Base-by-base conservation (phyloP, 2,888 invertebrate species). In the Zootermopsis nevadensis region DNA sequence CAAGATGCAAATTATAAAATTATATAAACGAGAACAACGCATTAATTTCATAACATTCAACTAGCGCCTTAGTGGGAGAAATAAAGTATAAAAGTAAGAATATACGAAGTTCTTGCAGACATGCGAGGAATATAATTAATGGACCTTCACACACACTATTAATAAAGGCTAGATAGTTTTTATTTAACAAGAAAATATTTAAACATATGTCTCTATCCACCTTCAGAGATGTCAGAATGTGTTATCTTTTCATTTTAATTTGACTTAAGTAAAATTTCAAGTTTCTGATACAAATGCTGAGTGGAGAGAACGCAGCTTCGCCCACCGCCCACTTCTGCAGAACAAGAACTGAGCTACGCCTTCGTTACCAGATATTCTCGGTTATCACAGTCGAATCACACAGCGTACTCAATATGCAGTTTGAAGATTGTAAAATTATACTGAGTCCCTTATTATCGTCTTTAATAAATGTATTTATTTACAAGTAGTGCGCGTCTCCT, bases 101-200 rank as follows among this genome's bases (percentile, higher is more conserved):
- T 24, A 55, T 19, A n/a, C 55, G 22, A 22, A 55, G 42, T 42
- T 42, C 55, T 22, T n/a, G 55, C 15, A 55, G 22, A 55, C 1
- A 55, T 6, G 22, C 24, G 55, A n/a, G 55, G 22, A 55, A 22
- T 12, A 33, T 12, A 74, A 42, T 27, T 74, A 74, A 74, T 74
- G 74, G 42, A 38, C 24, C 38, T 74, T 74, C 38, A 74, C 38
- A 42, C 10, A n/a, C 74, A 33, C 38, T 74, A 74, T 74, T 74
- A 74, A 74, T 74, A 24, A 74, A 74, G 74, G 22, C 2, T n/a
- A 22, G 22, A 19, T 15, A 55, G 55, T 2, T 55, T 12, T 6
- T 19, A 55, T 55, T 22, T 22, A 55, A 2, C 24, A 55, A 6
- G 19, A 22, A 55, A 55, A 55, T 55, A 55, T 55, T 55, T 55